Evolutionary conservation across 2,888 invertebrate species (phyloP).

Genomic region (Deroplatys truncata): DNA sequence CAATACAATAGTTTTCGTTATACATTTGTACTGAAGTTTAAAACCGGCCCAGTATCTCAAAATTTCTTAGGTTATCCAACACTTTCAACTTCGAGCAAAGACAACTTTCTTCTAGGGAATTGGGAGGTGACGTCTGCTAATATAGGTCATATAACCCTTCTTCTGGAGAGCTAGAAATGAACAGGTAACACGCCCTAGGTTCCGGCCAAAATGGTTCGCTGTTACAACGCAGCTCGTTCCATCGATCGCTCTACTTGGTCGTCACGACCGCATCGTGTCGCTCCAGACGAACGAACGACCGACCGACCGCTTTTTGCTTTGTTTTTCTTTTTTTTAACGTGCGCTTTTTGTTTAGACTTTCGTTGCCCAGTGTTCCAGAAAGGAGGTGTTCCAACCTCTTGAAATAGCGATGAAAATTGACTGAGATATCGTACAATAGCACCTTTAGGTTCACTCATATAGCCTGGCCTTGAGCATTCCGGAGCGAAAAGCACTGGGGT

Average conservation of each 20-base stretch:
- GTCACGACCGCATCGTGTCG: neutral
- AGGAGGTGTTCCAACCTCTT: neutral
- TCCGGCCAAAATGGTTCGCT: neutral
- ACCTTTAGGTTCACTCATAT: neutral
- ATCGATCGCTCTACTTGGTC: neutral
- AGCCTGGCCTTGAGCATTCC: neutral
- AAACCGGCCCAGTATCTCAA: too few relatives aligned
- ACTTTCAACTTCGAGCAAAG: neutral
- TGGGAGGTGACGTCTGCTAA: too few relatives aligned
- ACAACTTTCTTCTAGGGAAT: too few relatives aligned
- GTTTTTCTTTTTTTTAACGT: neutral
- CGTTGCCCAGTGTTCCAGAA: neutral
- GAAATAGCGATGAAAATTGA: neutral
- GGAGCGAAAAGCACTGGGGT: neutral
- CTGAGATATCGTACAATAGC: neutral
- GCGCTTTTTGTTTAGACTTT: neutral
- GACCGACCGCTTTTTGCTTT: neutral
- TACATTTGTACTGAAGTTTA: too few relatives aligned
- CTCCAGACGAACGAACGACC: neutral
- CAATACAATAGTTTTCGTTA: too few relatives aligned
- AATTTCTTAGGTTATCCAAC: neutral
- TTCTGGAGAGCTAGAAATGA: neutral
- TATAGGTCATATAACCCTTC: too few relatives aligned
- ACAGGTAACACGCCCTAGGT: neutral
- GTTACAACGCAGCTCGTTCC: neutral